A percentile compares a stretch with the other conserved stretches of the same genome.
Evolutionary conservation across 2,113 vertebrate species (phyloP).

Genomic region (Zeus faber): DNA sequence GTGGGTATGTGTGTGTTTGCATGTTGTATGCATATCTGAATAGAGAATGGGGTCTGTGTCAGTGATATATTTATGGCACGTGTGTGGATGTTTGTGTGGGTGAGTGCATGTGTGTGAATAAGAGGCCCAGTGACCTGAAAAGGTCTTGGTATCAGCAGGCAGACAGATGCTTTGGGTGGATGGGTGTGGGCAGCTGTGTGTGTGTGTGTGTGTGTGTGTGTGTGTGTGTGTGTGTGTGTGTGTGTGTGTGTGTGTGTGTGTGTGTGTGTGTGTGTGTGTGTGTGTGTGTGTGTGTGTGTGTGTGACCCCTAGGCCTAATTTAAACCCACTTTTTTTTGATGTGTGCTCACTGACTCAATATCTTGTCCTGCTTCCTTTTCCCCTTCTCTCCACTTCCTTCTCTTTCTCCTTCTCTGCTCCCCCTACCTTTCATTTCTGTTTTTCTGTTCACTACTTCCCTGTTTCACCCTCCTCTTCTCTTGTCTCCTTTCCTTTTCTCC

Average conservation of each 20-base stretch:
- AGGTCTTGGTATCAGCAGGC: slow-evolving; percentile 56
- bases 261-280: slow-evolving; percentile 21
- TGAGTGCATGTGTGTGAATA: slow-evolving; percentile 18
- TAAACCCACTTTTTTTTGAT: slow-evolving; percentile 47
- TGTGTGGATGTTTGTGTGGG: slow-evolving; percentile 23
- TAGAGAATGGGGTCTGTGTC: slow-evolving; percentile 38
- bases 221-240: slow-evolving; percentile 17
- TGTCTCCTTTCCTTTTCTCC: slow-evolving; percentile 6
- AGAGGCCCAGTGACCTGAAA: slow-evolving; percentile 50
- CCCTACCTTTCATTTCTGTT: background rate
- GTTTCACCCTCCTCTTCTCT: background rate
- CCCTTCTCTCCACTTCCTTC: slow-evolving; percentile 21
- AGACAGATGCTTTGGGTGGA: slow-evolving; percentile 72
- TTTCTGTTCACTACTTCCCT: background rate
- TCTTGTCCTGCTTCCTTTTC: slow-evolving; percentile 30
- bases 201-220: slow-evolving; percentile 23
- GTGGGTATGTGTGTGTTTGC: background rate
- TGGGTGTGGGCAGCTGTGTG: slow-evolving; percentile 11
- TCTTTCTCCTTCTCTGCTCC: background rate
- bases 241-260: slow-evolving; percentile 3
- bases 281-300: slow-evolving; percentile 18
- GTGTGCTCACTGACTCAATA: slow-evolving; percentile 2
- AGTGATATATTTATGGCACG: slow-evolving; percentile 67
- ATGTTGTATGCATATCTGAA: slow-evolving; percentile 19
- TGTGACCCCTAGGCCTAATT: slow-evolving; percentile 54